Base-by-base conservation (phyloP, 2,113 vertebrate species). In the Zapornia atra region DNA sequence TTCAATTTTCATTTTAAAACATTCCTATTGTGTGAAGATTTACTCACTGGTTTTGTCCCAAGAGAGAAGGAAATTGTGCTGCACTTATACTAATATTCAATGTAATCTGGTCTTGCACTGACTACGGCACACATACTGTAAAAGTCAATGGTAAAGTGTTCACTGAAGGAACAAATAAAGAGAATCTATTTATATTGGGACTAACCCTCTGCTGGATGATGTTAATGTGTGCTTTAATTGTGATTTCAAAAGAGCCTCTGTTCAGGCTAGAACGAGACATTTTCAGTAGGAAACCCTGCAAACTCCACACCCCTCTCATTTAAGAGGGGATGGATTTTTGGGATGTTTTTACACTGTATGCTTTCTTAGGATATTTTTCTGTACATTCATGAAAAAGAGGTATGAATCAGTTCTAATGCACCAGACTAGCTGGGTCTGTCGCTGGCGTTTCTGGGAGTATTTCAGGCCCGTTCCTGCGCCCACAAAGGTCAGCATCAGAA, bases 1-100 rank as follows among this genome's bases (percentile, higher is more conserved):
- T 95, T 92, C 85, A 86, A 16, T 97, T 91, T 95, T 94, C 81
- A 54, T 90, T 94, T 91, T 97, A 82, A 96, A 92, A 97, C 97
- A 97, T 98, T 98, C 94, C 97, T 97, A 5, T 70, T 15, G 12
- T 73, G 65, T 82, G 90, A 56, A 94, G 95, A 96, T 87, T 81
- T 92, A 89, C 90, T 94, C 72, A 44, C 46, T 92, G 60, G 82
- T 92, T 95, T 92, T 95, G 56, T 94, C 92, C 95, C 94, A 56
- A 70, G 95, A 86, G 93, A 96, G 83, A 92, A 82, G 64, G 92
- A 93, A 96, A 96, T 54, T 92, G 82, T 79, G 71, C 59, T 95
- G 81, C 50, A 14, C 82, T 93, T 85, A 51, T 96, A 71, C 38
- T 91, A 63, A 79, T 46, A 33, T 12, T 66, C 70, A 36, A 4